phyloP scores from a whole-genome alignment of 2,888 invertebrate species.

The Drosophila antonietae region DNA sequence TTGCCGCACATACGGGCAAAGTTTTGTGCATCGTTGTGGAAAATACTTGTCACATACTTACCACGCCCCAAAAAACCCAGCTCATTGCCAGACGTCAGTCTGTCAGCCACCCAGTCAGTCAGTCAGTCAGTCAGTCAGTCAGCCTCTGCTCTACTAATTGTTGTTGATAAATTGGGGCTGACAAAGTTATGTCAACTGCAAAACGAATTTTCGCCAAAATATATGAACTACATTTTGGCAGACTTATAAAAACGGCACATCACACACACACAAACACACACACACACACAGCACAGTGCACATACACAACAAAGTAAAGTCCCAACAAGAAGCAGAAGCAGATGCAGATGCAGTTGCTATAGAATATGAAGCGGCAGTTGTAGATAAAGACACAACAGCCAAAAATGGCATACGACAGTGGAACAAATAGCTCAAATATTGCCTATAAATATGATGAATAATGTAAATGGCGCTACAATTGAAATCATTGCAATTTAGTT shows the following conservation, averaged over 20 bases:
- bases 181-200: slow-evolving; percentile 80
- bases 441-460: not conserved
- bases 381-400: slow-evolving; percentile 63
- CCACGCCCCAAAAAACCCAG: slow-evolving; percentile 51
- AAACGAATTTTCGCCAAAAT: slow-evolving; percentile 77
- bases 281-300: not conserved
- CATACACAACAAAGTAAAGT: slow-evolving; percentile 56
- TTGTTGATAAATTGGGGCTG: slow-evolving; percentile 79
- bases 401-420: slow-evolving; percentile 40
- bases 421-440: not conserved
- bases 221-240: slow-evolving; percentile 77
- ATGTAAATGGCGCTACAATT: not conserved
- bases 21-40: slow-evolving; percentile 68
- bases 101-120: slow-evolving; percentile 19
- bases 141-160: slow-evolving; percentile 75
- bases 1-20: slow-evolving; percentile 55
- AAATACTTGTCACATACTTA: slow-evolving; percentile 77
- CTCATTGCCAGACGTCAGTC: slow-evolving; percentile 57
- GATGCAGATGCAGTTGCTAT: slow-evolving; percentile 46
- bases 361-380: slow-evolving; percentile 62
- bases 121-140: slow-evolving; percentile 39
- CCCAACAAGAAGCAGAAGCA: slow-evolving; percentile 58
- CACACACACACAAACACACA: slow-evolving; percentile 29
- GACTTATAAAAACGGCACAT: slow-evolving; percentile 74
- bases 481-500: not conserved